Conservation (phyloP, 2,113 vertebrate genomes). For the Strix uralensis region DNA sequence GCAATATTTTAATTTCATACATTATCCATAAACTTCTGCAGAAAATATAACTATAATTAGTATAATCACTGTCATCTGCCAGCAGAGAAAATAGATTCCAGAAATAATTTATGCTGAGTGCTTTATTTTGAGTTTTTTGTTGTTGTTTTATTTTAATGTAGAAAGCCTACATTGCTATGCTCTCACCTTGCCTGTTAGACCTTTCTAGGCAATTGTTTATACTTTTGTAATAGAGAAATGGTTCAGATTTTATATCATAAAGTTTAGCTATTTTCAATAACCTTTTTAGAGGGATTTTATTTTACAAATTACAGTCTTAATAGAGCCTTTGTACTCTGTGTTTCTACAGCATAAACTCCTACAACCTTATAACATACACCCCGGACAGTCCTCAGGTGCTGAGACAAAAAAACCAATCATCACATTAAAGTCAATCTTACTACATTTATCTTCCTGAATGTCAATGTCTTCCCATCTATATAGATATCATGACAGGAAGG, state of each 20-base stretch:
- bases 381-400: background rate
- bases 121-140: background rate
- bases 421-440: background rate
- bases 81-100: background rate
- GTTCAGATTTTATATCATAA: background rate
- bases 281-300: background rate
- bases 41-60: conserved; percentile 33
- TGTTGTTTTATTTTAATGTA: background rate
- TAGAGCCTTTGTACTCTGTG: background rate
- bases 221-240: background rate
- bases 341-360: background rate
- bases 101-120: conserved; percentile 18
- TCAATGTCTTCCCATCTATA: background rate
- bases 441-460: background rate
- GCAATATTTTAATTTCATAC: conserved; percentile 43
- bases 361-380: background rate
- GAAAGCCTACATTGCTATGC: background rate
- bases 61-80: conserved; percentile 27
- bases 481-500: background rate
- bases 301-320: background rate
- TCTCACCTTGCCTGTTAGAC: background rate
- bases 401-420: background rate
- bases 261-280: background rate
- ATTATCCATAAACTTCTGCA: conserved; percentile 8
- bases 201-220: background rate